Percentiles rank a stretch among this genome's conserved stretches.
phyloP scores from a whole-genome alignment of 2,113 vertebrate species.

The Cottus gobio region DNA sequence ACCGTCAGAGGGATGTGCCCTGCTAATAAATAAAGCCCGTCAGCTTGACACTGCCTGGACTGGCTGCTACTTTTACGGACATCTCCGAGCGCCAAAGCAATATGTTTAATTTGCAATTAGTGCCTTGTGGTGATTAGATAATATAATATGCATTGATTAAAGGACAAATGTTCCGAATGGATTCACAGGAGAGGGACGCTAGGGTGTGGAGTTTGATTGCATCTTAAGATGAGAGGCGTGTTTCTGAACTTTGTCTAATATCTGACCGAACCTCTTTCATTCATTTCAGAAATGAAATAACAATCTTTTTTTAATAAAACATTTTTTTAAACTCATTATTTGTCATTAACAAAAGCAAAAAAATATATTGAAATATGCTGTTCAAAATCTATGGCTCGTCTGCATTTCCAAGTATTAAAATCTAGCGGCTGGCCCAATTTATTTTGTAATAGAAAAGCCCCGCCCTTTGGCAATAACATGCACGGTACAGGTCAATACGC shows the following conservation, averaged over 20 bases:
- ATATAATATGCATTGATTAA: not conserved
- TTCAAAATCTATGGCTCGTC: not conserved
- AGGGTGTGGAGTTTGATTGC: not conserved
- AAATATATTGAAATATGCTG: not conserved
- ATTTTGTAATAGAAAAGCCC: not conserved
- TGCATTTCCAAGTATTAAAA: not conserved
- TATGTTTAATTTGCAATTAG: not conserved
- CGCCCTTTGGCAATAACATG: not conserved
- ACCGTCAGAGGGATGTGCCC: not conserved
- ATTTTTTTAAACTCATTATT: too few relatives aligned
- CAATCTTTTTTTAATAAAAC: too few relatives aligned
- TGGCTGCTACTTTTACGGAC: not conserved
- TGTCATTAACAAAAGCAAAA: not conserved
- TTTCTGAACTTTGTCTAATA: not conserved
- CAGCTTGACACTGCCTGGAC: not conserved
- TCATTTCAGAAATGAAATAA: not conserved
- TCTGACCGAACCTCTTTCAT: not conserved
- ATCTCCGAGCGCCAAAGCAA: not conserved
- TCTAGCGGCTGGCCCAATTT: not conserved
- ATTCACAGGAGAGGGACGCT: not conserved
- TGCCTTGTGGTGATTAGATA: not conserved
- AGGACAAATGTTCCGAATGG: not conserved
- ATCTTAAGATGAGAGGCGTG: not conserved
- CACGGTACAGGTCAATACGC: conserved; percentile 21
- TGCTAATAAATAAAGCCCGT: not conserved